These are phyloP conservation scores for Coptodon bakossiorum DNA, from an alignment of 2,113 vertebrate species.

Conservation along the genomic window DNA sequence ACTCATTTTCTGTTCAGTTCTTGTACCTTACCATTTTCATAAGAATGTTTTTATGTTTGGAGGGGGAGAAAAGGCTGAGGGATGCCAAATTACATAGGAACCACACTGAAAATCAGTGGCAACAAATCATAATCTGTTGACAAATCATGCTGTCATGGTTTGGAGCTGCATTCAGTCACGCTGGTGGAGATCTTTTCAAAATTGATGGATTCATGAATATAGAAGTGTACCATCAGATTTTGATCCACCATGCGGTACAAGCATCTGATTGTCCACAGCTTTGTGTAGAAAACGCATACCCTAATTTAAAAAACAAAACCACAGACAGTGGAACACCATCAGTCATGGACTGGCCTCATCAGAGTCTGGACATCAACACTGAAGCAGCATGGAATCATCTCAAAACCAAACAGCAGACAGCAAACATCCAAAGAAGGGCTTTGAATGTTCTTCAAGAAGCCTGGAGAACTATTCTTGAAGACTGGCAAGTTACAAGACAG, in stretches of 20 bases:
- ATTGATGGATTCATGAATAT: not conserved
- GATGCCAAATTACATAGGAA: not conserved
- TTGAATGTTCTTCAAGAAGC: not conserved
- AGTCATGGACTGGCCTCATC: not conserved
- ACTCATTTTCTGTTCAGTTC: not conserved
- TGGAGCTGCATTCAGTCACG: not conserved
- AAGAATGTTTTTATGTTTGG: not conserved
- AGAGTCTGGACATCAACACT: not conserved
- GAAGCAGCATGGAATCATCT: not conserved
- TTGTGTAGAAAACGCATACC: not conserved
- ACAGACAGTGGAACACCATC: not conserved
- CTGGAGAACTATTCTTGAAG: not conserved
- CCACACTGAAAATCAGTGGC: not conserved
- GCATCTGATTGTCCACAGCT: not conserved
- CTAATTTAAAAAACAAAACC: fast-evolving
- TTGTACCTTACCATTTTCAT: not conserved
- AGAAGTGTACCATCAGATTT: not conserved
- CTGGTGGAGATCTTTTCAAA: not conserved
- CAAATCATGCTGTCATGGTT: not conserved
- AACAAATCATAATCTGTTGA: not conserved
- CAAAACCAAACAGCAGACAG: not conserved
- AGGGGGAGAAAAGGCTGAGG: not conserved
- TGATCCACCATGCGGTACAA: not conserved
- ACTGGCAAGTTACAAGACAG: not conserved
- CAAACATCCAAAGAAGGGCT: not conserved